Base-by-base conservation (phyloP, 1,140 invertebrate genomes). In the Leptestheria dahalacensis region DNA sequence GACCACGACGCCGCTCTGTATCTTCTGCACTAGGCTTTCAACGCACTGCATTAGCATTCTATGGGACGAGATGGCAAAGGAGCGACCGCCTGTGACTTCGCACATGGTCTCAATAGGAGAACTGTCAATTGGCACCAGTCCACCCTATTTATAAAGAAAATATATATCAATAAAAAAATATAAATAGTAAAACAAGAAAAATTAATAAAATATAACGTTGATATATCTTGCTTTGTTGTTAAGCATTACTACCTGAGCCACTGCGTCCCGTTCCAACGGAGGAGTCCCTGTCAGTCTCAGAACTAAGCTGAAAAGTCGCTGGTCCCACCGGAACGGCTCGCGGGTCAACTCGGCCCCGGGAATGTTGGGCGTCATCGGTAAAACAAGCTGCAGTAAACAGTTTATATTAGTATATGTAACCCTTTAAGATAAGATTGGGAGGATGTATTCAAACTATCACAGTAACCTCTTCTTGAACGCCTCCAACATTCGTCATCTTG, bases 261-360 rank as follows among this genome's bases (percentile, higher is more conserved):
- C 79, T 66, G 81, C 77, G 59, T 67, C 61, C 57, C 80, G 71
- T 61, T 83, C 82, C 9, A 79, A 76, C 3, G 81, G 76, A 41
- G 82, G 82, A 28, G 83, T 84, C 50, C 91, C 93, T 41, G 91
- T 83, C 68, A 98, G 78, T 62, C 91, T 77, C 4, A 99, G 74
- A 23, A 99, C 95, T 63, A 99, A 73, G 3, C 91, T 89, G 76
- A 97, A 99, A 23, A 99, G 76, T 61, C 95, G 77, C 74, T 99
- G 96, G 75, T 99, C 97, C n/a, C 97, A 99, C 63, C 96, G 81
- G 69, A 97, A 99, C 24, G 94, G 93, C 73, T 99, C 96, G 64
- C 93, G 82, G 9, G 95, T 98, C 66, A 99, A 77, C 73, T 99
- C 97, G 12, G 88, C 90, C 11, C 96, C 96, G 53, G 92, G 91